Evolutionary conservation across 2,888 invertebrate species (phyloP), one percentile per base, ranked within the genome.

Genomic region (Polyommatus icarus): DNA sequence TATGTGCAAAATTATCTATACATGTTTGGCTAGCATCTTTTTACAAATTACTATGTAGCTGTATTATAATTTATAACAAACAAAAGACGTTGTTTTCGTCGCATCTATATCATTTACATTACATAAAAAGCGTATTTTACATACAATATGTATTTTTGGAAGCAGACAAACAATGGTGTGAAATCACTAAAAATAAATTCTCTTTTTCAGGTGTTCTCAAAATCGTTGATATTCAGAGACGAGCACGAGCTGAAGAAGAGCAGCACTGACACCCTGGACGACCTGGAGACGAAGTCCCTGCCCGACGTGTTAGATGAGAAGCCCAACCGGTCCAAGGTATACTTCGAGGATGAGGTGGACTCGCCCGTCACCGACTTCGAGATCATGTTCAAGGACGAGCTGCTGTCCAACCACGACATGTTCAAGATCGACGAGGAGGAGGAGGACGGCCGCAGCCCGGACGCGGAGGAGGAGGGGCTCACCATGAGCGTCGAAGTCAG

Each of bases 351-450:
- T 57, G 94, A 94, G 85, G 90, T 93, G 0, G 90, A 94, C 77
- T 92, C 93, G 0, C 93, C 93, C 0, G 91, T 94, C 3, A 93
- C 94, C 1, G 94, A 94, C 84, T 94, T 94, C 77, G 94, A 94
- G 86, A 94, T 94, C 1, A 94, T 94, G 94, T 94, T 94, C 84
- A 94, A 94, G 86, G 94, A 94, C 80, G 94, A 94, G 84, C 86
- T 94, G 0, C 79, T 90, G 2, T 85, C 89, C 1, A 88, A 87
- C 61, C 86, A 91, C 77, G 90, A 91, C 67, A 94, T 94, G 88
- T 94, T 93, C 79, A 94, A 94, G 82, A 94, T 94, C 32, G 94
- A 94, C 50, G 94, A 94, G 84, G 94, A 93, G 79, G 93, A 92
- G 82, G 88, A 87, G 78, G 90, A 92, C n/a, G 85, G 84, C 67